Base-by-base conservation (phyloP, 2,888 invertebrate species). In the Hedya salicella region DNA sequence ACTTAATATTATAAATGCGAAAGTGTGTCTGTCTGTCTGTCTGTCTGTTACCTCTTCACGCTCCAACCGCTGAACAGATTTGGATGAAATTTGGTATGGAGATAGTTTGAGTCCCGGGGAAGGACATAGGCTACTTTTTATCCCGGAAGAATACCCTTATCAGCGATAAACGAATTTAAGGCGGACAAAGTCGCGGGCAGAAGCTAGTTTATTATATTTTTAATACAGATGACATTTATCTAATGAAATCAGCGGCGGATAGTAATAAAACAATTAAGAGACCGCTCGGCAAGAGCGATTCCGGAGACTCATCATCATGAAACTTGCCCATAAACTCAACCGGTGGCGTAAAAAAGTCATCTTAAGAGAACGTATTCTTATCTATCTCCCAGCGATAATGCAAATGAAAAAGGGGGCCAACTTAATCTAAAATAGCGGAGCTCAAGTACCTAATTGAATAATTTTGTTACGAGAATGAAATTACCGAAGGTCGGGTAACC, bases 371-470 rank as follows among this genome's bases (percentile, higher is more conserved):
- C 53, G n/a, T 52, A 11, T 32, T 66, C 67, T 59, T 67, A 67
- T 62, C 67, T 62, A 50, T 62, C 42, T 59, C 25, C 46, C 16
- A 39, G 42, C 68, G 76, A 79, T 83, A 83, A 84, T 78, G 79
- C 75, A 80, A 86, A 84, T 81, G 77, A 82, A 85, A 85, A 82
- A 86, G 81, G 72, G 77, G 79, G 78, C 76, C 46, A 61, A 66
- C 54, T 82, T 84, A 78, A 82, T 84, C 80, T 83, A 76, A 79
- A 85, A 84, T 79, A 80, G 77, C 78, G 74, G 72, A 75, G 77
- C 77, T 81, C 73, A 25, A 83, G 85, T 82, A 82, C 78, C 79
- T 85, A 87, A 88, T 87, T 86, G 85, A 87, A 87, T 88, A 86
- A 89, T 86, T 86, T 87, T 76, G 83, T 82, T 83, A 80, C 78